phyloP scores from a whole-genome alignment of 1,140 invertebrate species.

The Drosophila ohnishii region DNA sequence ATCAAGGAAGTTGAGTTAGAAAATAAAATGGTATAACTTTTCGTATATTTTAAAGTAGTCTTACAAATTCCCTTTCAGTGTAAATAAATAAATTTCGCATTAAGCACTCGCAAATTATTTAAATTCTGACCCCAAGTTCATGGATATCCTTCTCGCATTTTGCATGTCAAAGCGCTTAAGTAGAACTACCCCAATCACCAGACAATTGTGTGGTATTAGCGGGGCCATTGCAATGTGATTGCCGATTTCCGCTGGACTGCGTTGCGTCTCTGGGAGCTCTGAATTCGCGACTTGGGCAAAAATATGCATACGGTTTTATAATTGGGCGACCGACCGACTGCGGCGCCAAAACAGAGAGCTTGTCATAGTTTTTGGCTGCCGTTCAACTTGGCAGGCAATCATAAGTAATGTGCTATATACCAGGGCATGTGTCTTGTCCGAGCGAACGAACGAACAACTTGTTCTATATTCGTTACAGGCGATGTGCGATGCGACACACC shows the following conservation, averaged over 20 bases:
- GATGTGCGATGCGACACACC: slow-evolving; percentile 19
- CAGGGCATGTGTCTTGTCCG: slow-evolving; percentile 15
- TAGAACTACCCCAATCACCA: slow-evolving; percentile 23
- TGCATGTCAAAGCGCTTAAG: slow-evolving; percentile 20
- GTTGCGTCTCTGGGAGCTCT: slow-evolving; percentile 18
- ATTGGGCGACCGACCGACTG: slow-evolving; percentile 24
- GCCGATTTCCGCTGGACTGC: slow-evolving; percentile 37
- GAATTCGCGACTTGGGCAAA: slow-evolving; percentile 3
- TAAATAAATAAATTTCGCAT: neutral
- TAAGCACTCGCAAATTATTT: neutral
- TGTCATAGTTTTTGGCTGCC: slow-evolving; percentile 62
- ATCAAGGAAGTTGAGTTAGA: neutral
- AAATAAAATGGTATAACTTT: neutral
- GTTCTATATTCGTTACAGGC: slow-evolving; percentile 52
- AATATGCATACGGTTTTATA: slow-evolving; percentile 37
- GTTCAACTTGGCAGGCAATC: slow-evolving; percentile 63
- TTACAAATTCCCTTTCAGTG: neutral
- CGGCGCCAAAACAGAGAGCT: slow-evolving; percentile 44
- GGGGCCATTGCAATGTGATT: slow-evolving; percentile 49
- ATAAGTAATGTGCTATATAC: slow-evolving; percentile 59
- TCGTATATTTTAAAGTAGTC: neutral
- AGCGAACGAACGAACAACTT: slow-evolving; percentile 8
- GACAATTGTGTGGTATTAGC: slow-evolving; percentile 46
- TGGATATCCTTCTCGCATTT: neutral
- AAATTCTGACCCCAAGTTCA: slow-evolving; percentile 16